These are phyloP conservation scores for Rana temporaria DNA, from an alignment of 2,113 vertebrate species.

Conservation along the genomic window DNA sequence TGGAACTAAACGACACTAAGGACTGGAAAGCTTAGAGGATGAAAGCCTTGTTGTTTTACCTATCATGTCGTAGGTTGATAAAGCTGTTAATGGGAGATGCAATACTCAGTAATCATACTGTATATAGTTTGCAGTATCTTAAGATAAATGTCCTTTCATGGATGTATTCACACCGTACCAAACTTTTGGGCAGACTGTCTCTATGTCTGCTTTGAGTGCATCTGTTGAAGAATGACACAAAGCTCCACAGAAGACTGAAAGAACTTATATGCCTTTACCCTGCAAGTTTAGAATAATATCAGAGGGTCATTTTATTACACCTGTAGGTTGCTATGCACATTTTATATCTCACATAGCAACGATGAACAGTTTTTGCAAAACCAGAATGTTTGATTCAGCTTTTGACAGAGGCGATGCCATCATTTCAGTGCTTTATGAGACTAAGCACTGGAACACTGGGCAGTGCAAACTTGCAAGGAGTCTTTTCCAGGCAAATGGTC, in stretches of 20 bases:
- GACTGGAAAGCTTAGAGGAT: not conserved
- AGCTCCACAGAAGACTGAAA: conserved; percentile 28
- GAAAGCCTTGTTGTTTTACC: not conserved
- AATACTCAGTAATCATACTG: conserved; percentile 37
- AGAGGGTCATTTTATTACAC: conserved; percentile 28
- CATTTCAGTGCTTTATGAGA: conserved; percentile 14
- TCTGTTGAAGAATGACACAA: conserved; percentile 10
- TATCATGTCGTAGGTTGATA: conserved; percentile 7
- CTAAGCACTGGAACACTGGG: conserved; percentile 9
- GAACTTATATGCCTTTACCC: conserved; percentile 27
- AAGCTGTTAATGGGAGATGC: conserved; percentile 45
- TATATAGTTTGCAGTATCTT: conserved; percentile 18
- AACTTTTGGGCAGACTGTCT: not conserved
- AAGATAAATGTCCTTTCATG: conserved; percentile 17
- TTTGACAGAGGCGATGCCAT: conserved; percentile 35
- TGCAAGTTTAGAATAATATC: conserved; percentile 31
- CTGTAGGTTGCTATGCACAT: conserved; percentile 39
- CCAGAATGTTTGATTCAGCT: conserved; percentile 55
- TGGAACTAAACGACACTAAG: not conserved
- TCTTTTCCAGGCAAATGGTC: conserved; percentile 24
- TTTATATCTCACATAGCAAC: conserved; percentile 50
- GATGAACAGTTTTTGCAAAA: conserved; percentile 52
- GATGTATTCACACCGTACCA: not conserved
- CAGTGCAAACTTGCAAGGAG: conserved; percentile 25
- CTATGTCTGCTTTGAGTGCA: conserved; percentile 23